Evolutionary conservation across 2,113 vertebrate species (phyloP), one percentile per base, ranked within the genome.

Genomic region (Sterrhoptilus dennistouni): DNA sequence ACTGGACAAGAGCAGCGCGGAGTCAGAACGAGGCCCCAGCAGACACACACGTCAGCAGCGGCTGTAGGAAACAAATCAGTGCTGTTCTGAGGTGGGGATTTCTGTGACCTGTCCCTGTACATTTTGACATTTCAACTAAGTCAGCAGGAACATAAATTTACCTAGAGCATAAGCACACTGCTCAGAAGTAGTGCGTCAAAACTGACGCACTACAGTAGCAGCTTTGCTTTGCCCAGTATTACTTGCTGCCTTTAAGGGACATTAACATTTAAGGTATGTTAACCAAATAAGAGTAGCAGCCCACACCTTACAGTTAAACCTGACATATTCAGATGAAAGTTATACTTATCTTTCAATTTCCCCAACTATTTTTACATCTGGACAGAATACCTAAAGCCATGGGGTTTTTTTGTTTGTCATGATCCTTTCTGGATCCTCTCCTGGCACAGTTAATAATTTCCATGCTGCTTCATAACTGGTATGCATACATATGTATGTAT

Each of bases 21-120:
- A 16, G 40, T 68, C 1, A 2, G 29, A 36, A 75, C 0, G 1
- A 59, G 42, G 28, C 14, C 59, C 29, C 59, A 69, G 40, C 74
- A 74, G 40, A 49, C 0, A 3, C 47, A 24, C 6, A 2, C 1
- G 0, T 59, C 89, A 83, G 83, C 75, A 83, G 81, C 87, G 45
- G 23, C 36, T 70, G 40, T 24, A 54, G 36, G 23, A 78, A 65
- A 65, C 56, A 53, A 79, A 61, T 53, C 56, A 45, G 0, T 63
- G 68, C 36, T 83, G 2, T 79, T 79, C 53, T 83, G 63, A 89
- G 76, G 22, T 0, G 80, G 83, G 80, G 83, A 87, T 95, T 95
- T 95, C 63, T 93, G 44, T 60, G 77, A 47, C 3, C 6, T 36
- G 25, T 19, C 42, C 69, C 44, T 4, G 38, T 24, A 71, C 23